These are phyloP conservation scores for Phaethon lepturus DNA, from an alignment of 2,113 vertebrate genomes.

Conservation along the genomic window DNA sequence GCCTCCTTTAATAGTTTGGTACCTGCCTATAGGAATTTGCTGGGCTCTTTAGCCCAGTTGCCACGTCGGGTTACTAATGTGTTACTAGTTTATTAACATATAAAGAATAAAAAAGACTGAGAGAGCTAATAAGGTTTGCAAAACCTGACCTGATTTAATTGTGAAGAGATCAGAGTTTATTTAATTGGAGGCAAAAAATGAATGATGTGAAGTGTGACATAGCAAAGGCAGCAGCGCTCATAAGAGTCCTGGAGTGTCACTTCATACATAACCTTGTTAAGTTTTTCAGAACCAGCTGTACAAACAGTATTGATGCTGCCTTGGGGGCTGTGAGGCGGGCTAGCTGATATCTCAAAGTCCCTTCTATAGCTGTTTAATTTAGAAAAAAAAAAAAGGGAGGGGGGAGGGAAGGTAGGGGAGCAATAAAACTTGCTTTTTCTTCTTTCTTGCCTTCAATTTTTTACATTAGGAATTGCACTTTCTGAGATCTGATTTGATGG, in stretches of 20 bases:
- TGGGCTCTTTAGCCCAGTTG: not conserved
- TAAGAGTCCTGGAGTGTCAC: not conserved
- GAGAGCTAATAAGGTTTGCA: not conserved
- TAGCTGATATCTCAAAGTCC: not conserved
- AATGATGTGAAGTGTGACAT: not conserved
- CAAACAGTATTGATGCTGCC: not conserved
- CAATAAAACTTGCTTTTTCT: not conserved
- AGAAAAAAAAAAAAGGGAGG: accelerated
- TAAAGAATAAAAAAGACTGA: not conserved
- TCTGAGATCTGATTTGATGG: not conserved
- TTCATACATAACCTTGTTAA: not conserved
- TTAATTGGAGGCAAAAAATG: not conserved
- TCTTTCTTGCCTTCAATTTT: not conserved
- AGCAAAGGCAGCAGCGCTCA: not conserved
- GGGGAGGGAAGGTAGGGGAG: accelerated
- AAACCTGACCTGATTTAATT: not conserved
- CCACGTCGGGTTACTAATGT: not conserved
- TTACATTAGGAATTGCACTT: not conserved
- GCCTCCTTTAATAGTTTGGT: not conserved
- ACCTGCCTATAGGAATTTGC: not conserved
- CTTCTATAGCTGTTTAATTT: not conserved
- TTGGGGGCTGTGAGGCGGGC: not conserved
- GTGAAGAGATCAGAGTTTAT: not conserved
- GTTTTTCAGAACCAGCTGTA: not conserved
- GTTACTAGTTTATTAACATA: not conserved